Conservation (phyloP, 2,888 invertebrate species). For the Hypolimnas misippus region DNA sequence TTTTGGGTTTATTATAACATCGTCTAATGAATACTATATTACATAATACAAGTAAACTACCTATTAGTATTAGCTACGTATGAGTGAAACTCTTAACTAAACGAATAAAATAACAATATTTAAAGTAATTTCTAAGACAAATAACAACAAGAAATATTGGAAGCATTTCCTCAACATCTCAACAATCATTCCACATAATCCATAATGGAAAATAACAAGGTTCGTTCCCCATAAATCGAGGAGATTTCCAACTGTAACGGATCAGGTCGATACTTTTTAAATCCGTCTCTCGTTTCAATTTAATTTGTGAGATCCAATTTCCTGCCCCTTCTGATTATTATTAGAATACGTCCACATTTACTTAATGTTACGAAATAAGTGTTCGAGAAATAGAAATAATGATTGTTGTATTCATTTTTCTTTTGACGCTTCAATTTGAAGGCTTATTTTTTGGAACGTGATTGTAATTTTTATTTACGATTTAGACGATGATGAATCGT, state of each 20-base stretch:
- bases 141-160: no score
- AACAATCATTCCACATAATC: no score
- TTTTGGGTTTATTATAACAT: no score
- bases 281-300: conserved; percentile 54
- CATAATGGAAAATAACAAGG: conserved; percentile 18
- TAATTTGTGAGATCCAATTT: conserved; percentile 72
- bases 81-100: no score
- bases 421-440: not conserved
- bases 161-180: no score
- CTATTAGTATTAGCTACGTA: no score
- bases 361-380: conserved; percentile 1
- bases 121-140: no score
- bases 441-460: not conserved
- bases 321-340: conserved; percentile 59
- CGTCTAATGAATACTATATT: no score
- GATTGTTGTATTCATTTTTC: not conserved
- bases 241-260: conserved; percentile 30
- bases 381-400: conserved; percentile 3
- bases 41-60: no score
- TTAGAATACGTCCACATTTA: conserved; percentile 11
- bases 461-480: no score
- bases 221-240: conserved; percentile 19
- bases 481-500: no score
- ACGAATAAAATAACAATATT: no score
- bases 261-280: conserved; percentile 50